phyloP scores from a whole-genome alignment of 2,888 invertebrate genomes.

The Himalopsyche tibetana region DNA sequence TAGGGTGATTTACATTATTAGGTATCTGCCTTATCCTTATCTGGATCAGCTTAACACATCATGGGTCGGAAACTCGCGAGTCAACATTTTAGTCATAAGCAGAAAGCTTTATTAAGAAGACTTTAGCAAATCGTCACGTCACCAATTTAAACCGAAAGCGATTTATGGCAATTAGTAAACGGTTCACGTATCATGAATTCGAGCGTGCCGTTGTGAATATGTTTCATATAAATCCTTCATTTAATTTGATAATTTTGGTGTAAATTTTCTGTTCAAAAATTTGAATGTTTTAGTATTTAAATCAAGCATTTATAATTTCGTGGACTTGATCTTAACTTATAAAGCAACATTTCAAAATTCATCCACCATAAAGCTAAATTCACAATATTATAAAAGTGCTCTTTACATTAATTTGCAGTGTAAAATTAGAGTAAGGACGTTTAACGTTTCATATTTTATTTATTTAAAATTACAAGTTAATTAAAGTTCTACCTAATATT shows the following conservation, averaged over 20 bases:
- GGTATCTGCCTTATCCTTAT: constrained; percentile 56
- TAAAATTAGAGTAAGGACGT: no score
- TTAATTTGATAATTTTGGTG: background rate
- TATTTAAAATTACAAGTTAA: no score
- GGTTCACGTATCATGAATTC: constrained; percentile 27
- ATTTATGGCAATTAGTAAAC: constrained; percentile 31
- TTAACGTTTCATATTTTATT: no score
- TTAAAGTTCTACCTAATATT: no score
- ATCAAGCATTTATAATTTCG: no score
- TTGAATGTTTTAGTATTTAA: no score
- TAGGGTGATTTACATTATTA: constrained; percentile 55
- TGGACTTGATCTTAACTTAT: no score
- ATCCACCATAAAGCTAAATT: no score
- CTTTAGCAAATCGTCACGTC: constrained; percentile 32
- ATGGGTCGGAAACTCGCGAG: constrained; percentile 22
- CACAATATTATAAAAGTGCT: no score
- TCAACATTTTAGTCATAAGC: background rate
- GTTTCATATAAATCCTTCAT: constrained; percentile 32
- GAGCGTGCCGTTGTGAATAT: constrained; percentile 3
- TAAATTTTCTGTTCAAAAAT: background rate
- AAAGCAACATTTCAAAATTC: no score
- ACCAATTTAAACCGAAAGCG: constrained; percentile 23
- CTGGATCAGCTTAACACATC: constrained; percentile 27
- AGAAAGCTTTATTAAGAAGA: constrained; percentile 26
- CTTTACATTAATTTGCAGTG: no score